phyloP scores from a whole-genome alignment of 2,797 vertebrate species.

The Ptychadena robeensis region DNA sequence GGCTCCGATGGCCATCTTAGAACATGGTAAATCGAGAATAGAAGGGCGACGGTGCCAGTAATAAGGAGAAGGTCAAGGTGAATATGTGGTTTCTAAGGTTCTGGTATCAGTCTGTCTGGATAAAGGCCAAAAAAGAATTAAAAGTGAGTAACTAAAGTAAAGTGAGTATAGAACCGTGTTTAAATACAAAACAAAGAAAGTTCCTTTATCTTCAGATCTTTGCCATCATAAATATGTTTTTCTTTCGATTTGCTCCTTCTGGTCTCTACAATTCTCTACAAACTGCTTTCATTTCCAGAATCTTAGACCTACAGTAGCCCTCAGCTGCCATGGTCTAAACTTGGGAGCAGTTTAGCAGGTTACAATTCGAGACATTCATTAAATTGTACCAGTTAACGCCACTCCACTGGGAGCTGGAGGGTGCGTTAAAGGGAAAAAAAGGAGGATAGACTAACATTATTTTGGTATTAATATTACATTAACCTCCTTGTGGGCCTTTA shows the following conservation, averaged over 20 bases:
- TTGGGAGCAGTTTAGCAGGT: not conserved
- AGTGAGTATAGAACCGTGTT: too few relatives aligned
- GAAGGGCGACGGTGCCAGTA: too few relatives aligned
- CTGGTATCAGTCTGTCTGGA: too few relatives aligned
- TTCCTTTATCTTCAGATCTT: too few relatives aligned
- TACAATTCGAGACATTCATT: not conserved
- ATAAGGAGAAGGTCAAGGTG: too few relatives aligned
- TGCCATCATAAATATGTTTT: not conserved
- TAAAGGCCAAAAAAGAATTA: too few relatives aligned
- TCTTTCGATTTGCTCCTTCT: too few relatives aligned
- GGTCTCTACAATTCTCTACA: not conserved
- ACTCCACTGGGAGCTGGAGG: constrained; percentile 12
- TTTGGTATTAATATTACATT: constrained; percentile 49
- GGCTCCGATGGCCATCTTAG: too few relatives aligned
- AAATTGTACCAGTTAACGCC: constrained; percentile 21
- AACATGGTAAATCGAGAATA: too few relatives aligned
- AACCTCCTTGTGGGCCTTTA: constrained; percentile 26
- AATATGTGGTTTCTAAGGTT: too few relatives aligned
- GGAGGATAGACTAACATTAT: constrained; percentile 19
- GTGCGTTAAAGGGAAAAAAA: constrained; percentile 8
- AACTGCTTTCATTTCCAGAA: not conserved
- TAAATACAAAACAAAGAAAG: too few relatives aligned
- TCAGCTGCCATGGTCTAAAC: not conserved
- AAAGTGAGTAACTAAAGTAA: too few relatives aligned
- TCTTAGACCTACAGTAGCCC: not conserved